These are phyloP conservation scores for Phaedon cochleariae DNA, from an alignment of 2,888 invertebrate species.

Conservation along the genomic window DNA sequence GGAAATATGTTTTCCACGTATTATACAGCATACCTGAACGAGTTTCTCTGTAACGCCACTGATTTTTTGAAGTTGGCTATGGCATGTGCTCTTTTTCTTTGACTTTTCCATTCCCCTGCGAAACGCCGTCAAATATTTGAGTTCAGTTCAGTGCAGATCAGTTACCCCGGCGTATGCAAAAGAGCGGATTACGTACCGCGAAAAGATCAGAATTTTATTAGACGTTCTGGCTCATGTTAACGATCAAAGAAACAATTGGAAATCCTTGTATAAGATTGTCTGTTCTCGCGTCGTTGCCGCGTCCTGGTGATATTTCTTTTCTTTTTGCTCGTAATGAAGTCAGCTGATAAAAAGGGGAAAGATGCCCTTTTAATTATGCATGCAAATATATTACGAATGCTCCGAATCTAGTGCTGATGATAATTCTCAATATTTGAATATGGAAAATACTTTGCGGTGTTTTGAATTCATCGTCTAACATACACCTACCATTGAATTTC, in stretches of 20 bases:
- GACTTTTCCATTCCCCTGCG: conserved; percentile 47
- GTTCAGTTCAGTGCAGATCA: conserved; percentile 54
- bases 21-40: no score
- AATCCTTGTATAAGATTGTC: conserved; percentile 31
- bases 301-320: conserved; percentile 36
- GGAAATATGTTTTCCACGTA: no score
- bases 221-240: conserved; percentile 36
- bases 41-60: neutral
- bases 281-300: conserved; percentile 30
- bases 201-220: conserved; percentile 47
- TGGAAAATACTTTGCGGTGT: conserved; percentile 34
- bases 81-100: conserved; percentile 34
- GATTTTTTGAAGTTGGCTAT: conserved; percentile 24
- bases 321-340: conserved; percentile 30
- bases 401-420: conserved; percentile 33
- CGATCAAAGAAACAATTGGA: conserved; percentile 44
- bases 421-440: conserved; percentile 40
- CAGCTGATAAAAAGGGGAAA: conserved; percentile 32
- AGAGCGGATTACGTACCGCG: conserved; percentile 49
- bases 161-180: conserved; percentile 55
- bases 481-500: neutral
- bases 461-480: conserved; percentile 23
- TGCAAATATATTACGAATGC: conserved; percentile 40
- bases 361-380: conserved; percentile 36
- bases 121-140: conserved; percentile 57